Percentiles rank a stretch among this genome's conserved stretches.
These are phyloP conservation scores for Gymnocypris eckloni DNA, from an alignment of 2,797 vertebrate genomes.

Conservation along the genomic window DNA sequence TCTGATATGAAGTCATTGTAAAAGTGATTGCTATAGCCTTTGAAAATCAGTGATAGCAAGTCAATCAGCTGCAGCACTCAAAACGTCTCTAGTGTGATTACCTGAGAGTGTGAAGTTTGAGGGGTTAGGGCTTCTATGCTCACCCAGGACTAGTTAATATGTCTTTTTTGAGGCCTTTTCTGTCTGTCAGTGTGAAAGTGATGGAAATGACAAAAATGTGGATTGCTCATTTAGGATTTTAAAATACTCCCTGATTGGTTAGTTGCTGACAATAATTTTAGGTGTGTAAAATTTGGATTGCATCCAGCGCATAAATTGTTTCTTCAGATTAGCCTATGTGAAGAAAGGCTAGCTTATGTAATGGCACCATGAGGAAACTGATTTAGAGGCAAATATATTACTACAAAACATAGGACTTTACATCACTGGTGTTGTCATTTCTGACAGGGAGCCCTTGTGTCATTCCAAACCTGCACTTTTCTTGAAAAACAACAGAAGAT, in stretches of 20 bases:
- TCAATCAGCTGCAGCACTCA: constrained; percentile 62
- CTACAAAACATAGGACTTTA: background rate
- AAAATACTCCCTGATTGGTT: constrained; percentile 20
- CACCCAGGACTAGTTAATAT: constrained; percentile 53
- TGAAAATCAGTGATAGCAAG: constrained; percentile 61
- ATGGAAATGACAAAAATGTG: constrained; percentile 9
- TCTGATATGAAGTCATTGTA: constrained; percentile 58
- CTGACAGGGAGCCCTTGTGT: background rate
- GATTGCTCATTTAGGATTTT: constrained; percentile 34
- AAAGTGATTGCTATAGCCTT: constrained; percentile 58
- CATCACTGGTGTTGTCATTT: background rate
- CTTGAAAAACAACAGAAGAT: background rate
- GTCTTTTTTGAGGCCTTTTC: constrained; percentile 34
- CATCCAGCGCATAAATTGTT: background rate
- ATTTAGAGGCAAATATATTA: background rate
- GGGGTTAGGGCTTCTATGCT: constrained; percentile 49
- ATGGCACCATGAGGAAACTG: background rate
- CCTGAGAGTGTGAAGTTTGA: constrained; percentile 53
- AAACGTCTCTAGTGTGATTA: constrained; percentile 61
- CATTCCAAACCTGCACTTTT: background rate
- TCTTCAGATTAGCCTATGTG: background rate
- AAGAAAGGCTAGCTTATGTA: background rate
- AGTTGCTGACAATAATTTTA: constrained; percentile 37
- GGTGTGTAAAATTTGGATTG: constrained; percentile 2
- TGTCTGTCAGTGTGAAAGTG: constrained; percentile 31